Conservation (phyloP, 2,797 vertebrate species). For the Squalus acanthias region DNA sequence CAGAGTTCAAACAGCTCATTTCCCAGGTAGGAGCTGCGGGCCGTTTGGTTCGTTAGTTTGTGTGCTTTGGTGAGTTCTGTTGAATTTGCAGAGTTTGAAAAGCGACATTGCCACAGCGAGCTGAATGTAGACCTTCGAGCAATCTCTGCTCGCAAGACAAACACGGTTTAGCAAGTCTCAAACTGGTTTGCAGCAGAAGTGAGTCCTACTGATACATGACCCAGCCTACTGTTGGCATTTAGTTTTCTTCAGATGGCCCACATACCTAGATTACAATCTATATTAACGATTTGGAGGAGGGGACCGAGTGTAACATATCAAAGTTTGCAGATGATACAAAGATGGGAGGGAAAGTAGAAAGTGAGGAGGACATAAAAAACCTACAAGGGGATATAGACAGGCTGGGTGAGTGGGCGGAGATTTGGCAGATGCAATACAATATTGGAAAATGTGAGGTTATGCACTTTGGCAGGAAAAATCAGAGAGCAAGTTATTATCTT, state of each 20-base stretch:
- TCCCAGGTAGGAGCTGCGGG: conserved; percentile 72
- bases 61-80: not conserved
- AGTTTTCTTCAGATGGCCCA: not conserved
- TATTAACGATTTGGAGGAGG: too few relatives aligned
- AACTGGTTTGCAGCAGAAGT: not conserved
- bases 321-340: too few relatives aligned
- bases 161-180: not conserved
- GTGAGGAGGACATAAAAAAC: too few relatives aligned
- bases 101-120: not conserved
- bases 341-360: too few relatives aligned
- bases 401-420: too few relatives aligned
- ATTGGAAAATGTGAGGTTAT: too few relatives aligned
- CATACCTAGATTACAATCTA: not conserved
- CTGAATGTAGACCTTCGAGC: not conserved
- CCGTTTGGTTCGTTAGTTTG: conserved; percentile 8
- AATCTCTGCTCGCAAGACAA: not conserved
- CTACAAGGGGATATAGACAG: too few relatives aligned
- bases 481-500: too few relatives aligned
- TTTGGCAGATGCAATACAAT: too few relatives aligned
- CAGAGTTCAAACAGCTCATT: conserved; percentile 93
- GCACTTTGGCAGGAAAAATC: too few relatives aligned
- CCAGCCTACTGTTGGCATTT: not conserved
- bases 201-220: not conserved
- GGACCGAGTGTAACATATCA: too few relatives aligned
- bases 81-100: not conserved